Evolutionary conservation across 2,113 vertebrate genomes (phyloP).

Genomic region (Ageneiosus marmoratus): DNA sequence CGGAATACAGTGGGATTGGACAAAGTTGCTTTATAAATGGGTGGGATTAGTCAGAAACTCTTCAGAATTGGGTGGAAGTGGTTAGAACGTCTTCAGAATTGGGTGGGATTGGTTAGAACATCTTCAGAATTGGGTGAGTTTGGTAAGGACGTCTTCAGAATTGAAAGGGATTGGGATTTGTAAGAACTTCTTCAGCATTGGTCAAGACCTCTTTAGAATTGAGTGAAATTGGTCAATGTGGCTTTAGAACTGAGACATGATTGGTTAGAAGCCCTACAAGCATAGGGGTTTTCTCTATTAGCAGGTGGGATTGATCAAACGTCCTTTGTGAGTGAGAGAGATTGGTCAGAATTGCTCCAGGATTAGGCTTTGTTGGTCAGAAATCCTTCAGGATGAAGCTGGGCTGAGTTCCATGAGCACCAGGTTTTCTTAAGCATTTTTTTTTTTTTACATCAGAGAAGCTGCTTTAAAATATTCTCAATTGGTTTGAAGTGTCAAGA

Average conservation of each 20-base stretch:
- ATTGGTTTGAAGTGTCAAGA: neutral
- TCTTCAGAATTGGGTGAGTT: neutral
- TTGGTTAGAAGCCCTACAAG: neutral
- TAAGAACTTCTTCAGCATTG: neutral
- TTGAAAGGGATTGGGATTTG: neutral
- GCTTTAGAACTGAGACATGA: accelerated
- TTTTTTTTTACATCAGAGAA: neutral
- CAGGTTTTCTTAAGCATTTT: too few species aligned
- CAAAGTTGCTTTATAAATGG: too few species aligned
- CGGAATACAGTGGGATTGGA: neutral
- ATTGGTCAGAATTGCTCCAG: neutral
- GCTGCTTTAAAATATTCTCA: neutral
- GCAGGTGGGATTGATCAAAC: neutral
- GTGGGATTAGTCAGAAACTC: neutral
- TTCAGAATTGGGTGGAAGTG: neutral
- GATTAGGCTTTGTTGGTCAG: neutral
- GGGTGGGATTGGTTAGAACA: neutral
- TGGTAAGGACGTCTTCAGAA: neutral
- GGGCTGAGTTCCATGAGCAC: too few species aligned
- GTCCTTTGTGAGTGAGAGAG: neutral
- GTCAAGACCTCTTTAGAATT: neutral
- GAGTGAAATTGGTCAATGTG: neutral
- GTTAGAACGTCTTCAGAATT: neutral
- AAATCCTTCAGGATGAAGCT: neutral
- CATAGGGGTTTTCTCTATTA: too few species aligned